These are phyloP conservation scores for Ictidomys tridecemlineatus DNA, from an alignment of 2,113 vertebrate genomes.

Conservation along the genomic window DNA sequence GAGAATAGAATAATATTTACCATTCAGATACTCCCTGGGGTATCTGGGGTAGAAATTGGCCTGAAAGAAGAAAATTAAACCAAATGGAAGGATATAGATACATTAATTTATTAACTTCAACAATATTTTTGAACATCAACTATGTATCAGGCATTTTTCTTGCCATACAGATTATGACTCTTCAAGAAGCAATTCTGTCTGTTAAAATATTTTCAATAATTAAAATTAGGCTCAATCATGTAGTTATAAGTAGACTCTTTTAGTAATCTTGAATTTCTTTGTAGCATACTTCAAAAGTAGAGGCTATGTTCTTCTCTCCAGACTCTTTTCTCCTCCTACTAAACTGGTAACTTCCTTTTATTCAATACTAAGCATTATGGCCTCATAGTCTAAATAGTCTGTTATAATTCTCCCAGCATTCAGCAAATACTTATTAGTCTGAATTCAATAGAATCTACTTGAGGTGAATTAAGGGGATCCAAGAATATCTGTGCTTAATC, in stretches of 20 bases:
- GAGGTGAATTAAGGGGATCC: background rate
- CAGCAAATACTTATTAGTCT: background rate
- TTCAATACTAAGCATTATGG: background rate
- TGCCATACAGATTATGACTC: background rate
- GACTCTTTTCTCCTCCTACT: background rate
- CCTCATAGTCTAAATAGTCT: background rate
- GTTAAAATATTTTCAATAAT: constrained; percentile 15
- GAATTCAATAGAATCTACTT: background rate
- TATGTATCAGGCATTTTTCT: background rate
- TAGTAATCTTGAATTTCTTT: background rate
- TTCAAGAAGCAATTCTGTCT: background rate
- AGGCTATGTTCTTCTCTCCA: background rate
- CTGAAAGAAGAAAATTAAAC: background rate
- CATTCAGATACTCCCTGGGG: background rate
- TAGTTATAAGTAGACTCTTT: background rate
- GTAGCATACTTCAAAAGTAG: background rate
- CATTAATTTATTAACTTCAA: background rate
- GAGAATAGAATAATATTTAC: background rate
- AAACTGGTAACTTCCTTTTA: background rate
- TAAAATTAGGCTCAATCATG: background rate
- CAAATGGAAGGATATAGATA: background rate
- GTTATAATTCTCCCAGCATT: background rate
- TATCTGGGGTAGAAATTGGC: accelerated
- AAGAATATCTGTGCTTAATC: background rate
- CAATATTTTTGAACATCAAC: background rate